Evolutionary conservation across 2,797 vertebrate genomes (phyloP).

Genomic region (Propithecus perrieri): DNA sequence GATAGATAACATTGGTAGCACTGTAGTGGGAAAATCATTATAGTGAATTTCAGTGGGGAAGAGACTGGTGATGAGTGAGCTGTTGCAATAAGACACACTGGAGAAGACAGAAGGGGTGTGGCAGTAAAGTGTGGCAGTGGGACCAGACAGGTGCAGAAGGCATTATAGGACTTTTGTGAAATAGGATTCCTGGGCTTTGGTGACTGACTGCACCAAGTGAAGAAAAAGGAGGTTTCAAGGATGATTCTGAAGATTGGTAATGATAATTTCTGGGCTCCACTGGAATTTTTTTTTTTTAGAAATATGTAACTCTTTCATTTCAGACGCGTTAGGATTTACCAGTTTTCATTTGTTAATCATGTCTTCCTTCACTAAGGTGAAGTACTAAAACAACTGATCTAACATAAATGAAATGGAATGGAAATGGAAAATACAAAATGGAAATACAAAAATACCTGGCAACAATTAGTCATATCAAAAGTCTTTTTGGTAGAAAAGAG

Average conservation of each 20-base stretch:
- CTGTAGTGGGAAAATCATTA: neutral
- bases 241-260: neutral
- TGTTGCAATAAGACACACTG: neutral
- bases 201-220: neutral
- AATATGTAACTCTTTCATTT: neutral
- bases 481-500: neutral
- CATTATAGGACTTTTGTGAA: neutral
- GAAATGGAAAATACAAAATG: neutral
- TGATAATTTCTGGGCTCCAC: neutral
- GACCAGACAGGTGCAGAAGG: neutral
- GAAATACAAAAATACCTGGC: neutral
- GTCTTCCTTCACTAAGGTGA: neutral
- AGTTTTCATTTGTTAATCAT: constrained; percentile 11
- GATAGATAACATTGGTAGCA: neutral
- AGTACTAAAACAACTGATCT: neutral
- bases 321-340: neutral
- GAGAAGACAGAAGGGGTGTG: neutral
- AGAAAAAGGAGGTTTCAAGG: neutral
- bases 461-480: neutral
- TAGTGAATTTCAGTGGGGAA: neutral
- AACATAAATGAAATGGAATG: neutral
- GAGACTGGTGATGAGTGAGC: neutral
- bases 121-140: neutral
- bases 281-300: neutral
- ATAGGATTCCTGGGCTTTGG: neutral